Evolutionary conservation across 2,888 invertebrate genomes (phyloP), one percentile per base, ranked within the genome.

Genomic region (Amblyteles armatorius): DNA sequence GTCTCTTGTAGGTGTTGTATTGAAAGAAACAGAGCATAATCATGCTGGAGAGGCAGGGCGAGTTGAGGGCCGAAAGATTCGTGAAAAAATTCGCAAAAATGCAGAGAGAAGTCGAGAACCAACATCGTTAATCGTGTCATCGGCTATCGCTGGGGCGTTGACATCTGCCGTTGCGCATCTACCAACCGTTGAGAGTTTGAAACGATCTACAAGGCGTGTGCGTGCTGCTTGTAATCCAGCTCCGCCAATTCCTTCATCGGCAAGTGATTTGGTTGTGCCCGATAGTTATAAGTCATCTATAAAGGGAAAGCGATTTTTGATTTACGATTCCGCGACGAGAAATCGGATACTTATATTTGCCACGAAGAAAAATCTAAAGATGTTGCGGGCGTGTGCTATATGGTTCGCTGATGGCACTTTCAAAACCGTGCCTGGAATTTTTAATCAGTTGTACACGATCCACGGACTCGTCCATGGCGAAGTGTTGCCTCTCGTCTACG

Each of bases 321-420:
- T 80, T 13, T 50, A 67, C 22, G 80, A 80, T 65, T 50, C 50
- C 26, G 55, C 33, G 19, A 2, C 19, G 13, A 16, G 13, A 44
- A 1, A 44, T 33, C 73, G 73, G 9, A 60, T 67, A 16, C 36
- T 57, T 3, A 50, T 81, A 26, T 74, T 63, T 52, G 67, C 52
- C 4, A 74, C 81, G 5, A 65, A 36, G 33, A 55, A 74, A 44
- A 81, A 81, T 81, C 40, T 57, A 16, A 9, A 67, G 5, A 16
- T 65, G 19, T 67, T 81, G 26, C 16, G 13, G 9, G 3, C 11
- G 55, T 74, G 74, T 74, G 6, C 33, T 22, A 16, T 2, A 11
- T 81, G 81, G 81, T 81, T 65, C 29, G 50, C 50, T 50, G 73
- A 68, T 48, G 81, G 74, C 11, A 74, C 81, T 6, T 81, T 81